phyloP scores from a whole-genome alignment of 2,113 vertebrate genomes.

The Anthoscopus minutus region DNA sequence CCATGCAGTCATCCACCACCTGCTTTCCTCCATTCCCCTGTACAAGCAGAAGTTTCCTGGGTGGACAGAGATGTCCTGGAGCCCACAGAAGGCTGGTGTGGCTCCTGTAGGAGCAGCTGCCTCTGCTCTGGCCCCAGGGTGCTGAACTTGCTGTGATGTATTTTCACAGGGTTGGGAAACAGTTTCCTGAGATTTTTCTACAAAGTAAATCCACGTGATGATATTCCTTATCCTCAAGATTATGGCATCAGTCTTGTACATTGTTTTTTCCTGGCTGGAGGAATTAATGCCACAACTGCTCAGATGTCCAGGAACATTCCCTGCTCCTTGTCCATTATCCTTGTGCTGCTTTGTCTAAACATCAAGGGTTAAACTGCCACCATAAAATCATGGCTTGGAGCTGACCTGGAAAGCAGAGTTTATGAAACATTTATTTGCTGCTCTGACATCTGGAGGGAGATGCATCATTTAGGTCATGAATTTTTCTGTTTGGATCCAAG shows the following conservation, averaged over 20 bases:
- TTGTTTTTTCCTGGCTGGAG: not conserved
- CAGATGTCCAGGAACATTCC: not conserved
- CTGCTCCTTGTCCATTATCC: not conserved
- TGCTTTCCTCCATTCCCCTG: not conserved
- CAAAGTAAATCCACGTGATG: not conserved
- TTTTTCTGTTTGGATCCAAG: constrained; percentile 6
- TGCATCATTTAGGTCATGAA: constrained; percentile 12
- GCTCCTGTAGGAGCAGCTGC: not conserved
- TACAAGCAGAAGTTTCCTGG: not conserved
- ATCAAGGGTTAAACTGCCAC: not conserved
- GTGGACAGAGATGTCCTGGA: not conserved
- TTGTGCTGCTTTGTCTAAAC: not conserved
- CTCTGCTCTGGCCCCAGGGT: fast-evolving
- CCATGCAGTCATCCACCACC: fast-evolving
- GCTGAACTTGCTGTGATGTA: not conserved
- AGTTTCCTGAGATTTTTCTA: not conserved
- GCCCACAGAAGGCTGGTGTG: no score
- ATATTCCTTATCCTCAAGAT: not conserved
- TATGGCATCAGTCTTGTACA: not conserved
- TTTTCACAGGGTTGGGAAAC: not conserved
- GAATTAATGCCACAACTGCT: fast-evolving
- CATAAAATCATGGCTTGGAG: not conserved
- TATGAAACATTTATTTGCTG: constrained; percentile 37
- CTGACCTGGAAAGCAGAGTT: constrained; percentile 23
- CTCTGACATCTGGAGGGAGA: constrained; percentile 14